Conservation (phyloP, 1,140 invertebrate genomes). For the Cherax quadricarinatus region DNA sequence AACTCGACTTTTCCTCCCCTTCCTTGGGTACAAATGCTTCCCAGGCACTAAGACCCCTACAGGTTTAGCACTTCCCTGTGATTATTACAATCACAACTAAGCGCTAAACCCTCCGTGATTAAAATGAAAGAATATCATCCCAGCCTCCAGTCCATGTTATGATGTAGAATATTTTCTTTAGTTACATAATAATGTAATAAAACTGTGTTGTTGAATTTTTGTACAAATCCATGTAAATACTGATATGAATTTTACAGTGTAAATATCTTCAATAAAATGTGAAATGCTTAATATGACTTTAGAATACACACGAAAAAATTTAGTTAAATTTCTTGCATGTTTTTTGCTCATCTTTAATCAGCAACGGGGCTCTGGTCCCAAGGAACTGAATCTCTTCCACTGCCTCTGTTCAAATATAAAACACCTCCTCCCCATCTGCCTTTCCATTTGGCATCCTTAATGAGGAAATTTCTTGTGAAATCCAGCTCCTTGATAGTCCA, state of each 20-base stretch:
- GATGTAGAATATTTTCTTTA: conserved; percentile 38
- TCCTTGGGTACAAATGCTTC: neutral
- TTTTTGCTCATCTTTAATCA: too few species aligned
- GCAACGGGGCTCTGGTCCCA: too few species aligned
- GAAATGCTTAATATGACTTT: conserved; percentile 30
- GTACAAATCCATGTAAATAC: conserved; percentile 66
- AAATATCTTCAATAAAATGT: conserved; percentile 58
- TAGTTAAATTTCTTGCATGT: neutral
- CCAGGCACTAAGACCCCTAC: neutral
- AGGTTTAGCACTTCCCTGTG: neutral
- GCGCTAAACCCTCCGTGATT: too few species aligned
- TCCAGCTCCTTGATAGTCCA: too few species aligned
- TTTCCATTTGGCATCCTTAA: too few species aligned
- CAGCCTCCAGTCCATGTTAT: conserved; percentile 22
- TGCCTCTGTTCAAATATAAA: too few species aligned
- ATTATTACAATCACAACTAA: neutral
- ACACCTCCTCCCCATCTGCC: too few species aligned
- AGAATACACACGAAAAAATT: neutral
- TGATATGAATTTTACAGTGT: conserved; percentile 57
- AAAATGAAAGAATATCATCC: neutral
- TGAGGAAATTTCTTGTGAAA: too few species aligned
- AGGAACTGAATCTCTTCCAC: too few species aligned
- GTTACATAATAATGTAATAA: conserved; percentile 31
- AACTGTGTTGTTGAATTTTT: conserved; percentile 29
- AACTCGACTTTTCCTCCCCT: too few species aligned